Evolutionary conservation across 2,888 invertebrate species (phyloP).

Genomic region (Calameuta filiformis): DNA sequence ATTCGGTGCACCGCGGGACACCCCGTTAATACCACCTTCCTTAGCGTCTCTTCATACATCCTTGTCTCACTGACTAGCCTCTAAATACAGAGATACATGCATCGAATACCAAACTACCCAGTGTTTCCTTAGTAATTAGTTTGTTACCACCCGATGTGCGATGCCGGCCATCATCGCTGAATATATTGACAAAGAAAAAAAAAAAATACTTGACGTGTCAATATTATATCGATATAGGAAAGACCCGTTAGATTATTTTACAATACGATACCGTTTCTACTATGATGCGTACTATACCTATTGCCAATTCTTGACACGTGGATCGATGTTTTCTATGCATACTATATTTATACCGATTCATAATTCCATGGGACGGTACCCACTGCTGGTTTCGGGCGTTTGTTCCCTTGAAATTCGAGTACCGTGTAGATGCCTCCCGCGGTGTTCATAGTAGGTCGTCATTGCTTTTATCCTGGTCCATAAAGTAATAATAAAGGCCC

Average conservation of each 20-base stretch:
- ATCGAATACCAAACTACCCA: conserved; percentile 19
- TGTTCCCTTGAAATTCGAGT: conserved; percentile 20
- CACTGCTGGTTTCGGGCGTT: background rate
- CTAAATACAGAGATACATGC: background rate
- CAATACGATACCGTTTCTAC: background rate
- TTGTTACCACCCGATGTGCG: conserved; percentile 5
- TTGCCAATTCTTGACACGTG: background rate
- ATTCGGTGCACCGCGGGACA: conserved; percentile 40
- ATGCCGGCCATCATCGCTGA: conserved; percentile 2
- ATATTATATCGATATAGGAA: background rate
- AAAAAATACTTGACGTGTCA: background rate
- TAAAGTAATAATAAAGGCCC: conserved; percentile 30
- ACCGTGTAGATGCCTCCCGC: conserved; percentile 22
- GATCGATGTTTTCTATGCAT: background rate
- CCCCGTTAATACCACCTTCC: conserved; percentile 34
- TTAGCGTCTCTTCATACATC: conserved; percentile 3
- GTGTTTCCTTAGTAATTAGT: conserved; percentile 20
- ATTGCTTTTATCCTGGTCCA: conserved; percentile 13
- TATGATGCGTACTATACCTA: background rate
- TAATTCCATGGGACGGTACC: background rate
- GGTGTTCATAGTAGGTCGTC: conserved; percentile 19
- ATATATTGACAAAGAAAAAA: background rate
- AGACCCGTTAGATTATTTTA: background rate
- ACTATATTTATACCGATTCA: background rate
- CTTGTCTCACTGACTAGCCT: background rate